Evolutionary conservation across 2,797 vertebrate genomes (phyloP).

Genomic region (Sylvilagus floridanus): DNA sequence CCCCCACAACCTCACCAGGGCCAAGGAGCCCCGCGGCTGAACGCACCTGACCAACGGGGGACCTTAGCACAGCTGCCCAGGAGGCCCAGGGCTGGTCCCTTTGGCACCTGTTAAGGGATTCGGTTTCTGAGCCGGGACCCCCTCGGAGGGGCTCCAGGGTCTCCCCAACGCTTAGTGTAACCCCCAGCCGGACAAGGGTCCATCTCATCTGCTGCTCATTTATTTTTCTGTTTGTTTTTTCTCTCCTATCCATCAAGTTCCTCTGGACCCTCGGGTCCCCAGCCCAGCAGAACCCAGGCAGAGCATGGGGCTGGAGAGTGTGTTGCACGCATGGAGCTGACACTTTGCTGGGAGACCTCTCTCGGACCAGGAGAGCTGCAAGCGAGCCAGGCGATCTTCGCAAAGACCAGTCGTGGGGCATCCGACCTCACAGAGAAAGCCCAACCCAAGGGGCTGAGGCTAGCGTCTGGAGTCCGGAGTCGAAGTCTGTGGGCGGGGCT

Average conservation of each 20-base stretch:
- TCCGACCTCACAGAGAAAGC: rapidly evolving
- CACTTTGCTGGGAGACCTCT: background rate
- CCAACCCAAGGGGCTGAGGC: rapidly evolving
- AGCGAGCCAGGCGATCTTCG: background rate
- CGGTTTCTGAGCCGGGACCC: background rate
- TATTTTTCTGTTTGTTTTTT: background rate
- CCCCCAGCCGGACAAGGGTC: background rate
- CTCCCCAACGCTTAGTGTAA: background rate
- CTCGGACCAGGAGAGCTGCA: background rate
- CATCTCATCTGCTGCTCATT: background rate
- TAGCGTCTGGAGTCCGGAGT: rapidly evolving
- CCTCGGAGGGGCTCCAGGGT: no score
- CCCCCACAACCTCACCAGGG: background rate
- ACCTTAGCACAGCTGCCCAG: background rate
- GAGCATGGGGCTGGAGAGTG: background rate
- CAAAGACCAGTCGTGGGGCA: no score
- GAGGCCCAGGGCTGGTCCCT: background rate
- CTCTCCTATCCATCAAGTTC: background rate
- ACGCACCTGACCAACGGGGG: no score
- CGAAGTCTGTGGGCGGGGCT: background rate
- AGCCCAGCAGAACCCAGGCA: background rate
- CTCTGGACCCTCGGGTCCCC: background rate
- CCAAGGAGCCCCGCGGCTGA: background rate
- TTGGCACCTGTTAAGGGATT: background rate
- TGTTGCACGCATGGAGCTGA: background rate